Evolutionary conservation across 2,113 vertebrate genomes (phyloP).

Genomic region (Gobio gobio): DNA sequence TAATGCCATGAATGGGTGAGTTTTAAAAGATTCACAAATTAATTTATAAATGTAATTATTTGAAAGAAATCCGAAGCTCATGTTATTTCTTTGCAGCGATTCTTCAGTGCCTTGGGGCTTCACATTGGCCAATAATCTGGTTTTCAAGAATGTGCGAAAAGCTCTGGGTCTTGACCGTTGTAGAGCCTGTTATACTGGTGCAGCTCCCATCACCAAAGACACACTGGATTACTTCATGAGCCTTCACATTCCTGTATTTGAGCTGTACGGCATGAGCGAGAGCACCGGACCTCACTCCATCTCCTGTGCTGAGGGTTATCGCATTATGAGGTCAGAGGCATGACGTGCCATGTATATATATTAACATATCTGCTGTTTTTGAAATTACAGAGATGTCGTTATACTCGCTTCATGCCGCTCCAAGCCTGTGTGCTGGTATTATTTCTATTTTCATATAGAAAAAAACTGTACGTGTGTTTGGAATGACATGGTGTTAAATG

Average conservation of each 20-base stretch:
- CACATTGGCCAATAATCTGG: constrained; percentile 75
- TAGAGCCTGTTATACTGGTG: constrained; percentile 69
- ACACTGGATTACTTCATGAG: constrained; percentile 83
- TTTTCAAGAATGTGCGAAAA: constrained; percentile 73
- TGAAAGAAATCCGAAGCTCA: not conserved
- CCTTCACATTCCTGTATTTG: constrained; percentile 73
- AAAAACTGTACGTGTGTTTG: not conserved
- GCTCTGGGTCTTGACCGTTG: constrained; percentile 78
- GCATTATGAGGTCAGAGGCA: constrained; percentile 68
- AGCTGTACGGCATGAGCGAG: constrained; percentile 80
- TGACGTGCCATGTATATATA: not conserved
- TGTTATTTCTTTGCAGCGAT: constrained; percentile 62
- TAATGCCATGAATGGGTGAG: constrained; percentile 75
- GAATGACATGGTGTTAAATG: too few relatives aligned
- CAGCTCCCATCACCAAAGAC: constrained; percentile 75
- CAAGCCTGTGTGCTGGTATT: too few relatives aligned
- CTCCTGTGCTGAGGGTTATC: constrained; percentile 57
- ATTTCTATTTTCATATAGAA: not conserved
- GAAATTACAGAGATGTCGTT: not conserved
- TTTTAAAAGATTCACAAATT: not conserved
- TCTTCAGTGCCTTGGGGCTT: constrained; percentile 73
- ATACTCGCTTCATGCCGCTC: not conserved
- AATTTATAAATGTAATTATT: not conserved
- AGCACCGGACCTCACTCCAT: constrained; percentile 74
- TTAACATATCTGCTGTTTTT: not conserved